Conservation (phyloP, 2,797 vertebrate species). For the Heterohyrax brucei region DNA sequence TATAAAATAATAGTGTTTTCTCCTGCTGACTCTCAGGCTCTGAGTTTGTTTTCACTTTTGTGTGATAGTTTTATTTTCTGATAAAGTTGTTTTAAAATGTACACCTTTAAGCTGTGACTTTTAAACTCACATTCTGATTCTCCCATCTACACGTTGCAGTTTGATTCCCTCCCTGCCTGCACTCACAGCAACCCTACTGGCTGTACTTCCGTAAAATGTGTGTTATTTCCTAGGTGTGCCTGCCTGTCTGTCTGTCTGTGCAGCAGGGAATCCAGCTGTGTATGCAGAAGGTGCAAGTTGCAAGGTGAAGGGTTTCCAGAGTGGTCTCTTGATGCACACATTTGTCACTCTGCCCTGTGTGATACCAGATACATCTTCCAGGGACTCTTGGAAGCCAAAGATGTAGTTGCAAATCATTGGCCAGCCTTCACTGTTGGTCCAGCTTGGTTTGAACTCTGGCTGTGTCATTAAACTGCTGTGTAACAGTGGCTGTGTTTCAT, state of each 20-base stretch:
- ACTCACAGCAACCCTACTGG: neutral
- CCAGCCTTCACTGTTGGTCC: neutral
- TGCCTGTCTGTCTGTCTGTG: neutral
- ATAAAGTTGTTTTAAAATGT: slow-evolving; percentile 52
- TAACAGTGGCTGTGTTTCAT: neutral
- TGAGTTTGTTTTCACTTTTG: neutral
- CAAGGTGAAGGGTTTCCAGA: neutral
- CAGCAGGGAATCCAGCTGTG: neutral
- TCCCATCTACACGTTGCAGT: neutral
- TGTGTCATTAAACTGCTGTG: neutral
- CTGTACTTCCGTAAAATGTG: neutral
- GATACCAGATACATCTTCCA: neutral
- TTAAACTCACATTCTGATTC: slow-evolving; percentile 51
- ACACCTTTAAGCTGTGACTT: neutral
- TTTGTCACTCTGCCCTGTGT: neutral
- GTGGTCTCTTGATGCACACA: neutral
- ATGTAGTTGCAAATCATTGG: neutral
- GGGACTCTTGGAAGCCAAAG: neutral
- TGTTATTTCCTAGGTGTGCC: neutral
- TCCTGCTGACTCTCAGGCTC: neutral
- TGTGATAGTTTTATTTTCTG: slow-evolving; percentile 45
- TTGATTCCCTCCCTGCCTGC: neutral
- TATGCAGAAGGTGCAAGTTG: neutral
- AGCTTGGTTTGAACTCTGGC: neutral
- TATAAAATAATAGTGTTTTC: neutral